A percentile compares a stretch with the other conserved stretches of the same genome.
phyloP scores from a whole-genome alignment of 2,797 vertebrate species.

The Novumbra hubbsi region DNA sequence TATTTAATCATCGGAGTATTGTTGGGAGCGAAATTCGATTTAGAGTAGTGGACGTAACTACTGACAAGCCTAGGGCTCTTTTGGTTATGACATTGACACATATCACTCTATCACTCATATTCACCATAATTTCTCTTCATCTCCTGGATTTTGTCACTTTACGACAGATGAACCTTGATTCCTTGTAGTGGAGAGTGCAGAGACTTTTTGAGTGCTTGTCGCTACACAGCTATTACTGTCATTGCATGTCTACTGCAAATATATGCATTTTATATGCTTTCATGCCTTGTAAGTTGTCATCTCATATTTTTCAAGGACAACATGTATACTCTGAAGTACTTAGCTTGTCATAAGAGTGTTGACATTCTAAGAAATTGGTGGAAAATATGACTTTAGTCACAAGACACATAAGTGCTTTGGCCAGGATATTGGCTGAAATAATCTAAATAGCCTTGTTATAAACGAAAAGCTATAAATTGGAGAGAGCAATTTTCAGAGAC shows the following conservation, averaged over 20 bases:
- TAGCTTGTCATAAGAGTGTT: not conserved
- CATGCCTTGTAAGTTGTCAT: constrained; percentile 23
- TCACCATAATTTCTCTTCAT: constrained; percentile 18
- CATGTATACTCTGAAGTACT: not conserved
- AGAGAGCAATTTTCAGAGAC: not conserved
- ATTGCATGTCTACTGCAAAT: constrained; percentile 23
- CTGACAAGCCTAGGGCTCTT: constrained; percentile 5
- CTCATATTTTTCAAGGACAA: constrained; percentile 14
- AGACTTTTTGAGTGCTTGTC: constrained; percentile 23
- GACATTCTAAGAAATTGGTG: not conserved
- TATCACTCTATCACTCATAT: constrained; percentile 31
- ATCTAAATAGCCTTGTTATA: not conserved
- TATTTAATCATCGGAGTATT: not conserved
- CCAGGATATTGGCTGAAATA: not conserved
- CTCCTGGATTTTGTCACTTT: constrained; percentile 35
- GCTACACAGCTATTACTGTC: constrained; percentile 32
- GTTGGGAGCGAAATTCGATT: constrained; percentile 2
- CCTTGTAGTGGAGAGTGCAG: constrained; percentile 26
- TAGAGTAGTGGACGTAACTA: not conserved
- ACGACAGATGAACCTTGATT: constrained; percentile 32
- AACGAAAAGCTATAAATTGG: not conserved
- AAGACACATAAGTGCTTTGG: no score
- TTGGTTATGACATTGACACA: constrained; percentile 25
- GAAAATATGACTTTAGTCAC: not conserved
- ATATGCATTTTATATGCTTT: constrained; percentile 29